Percentiles rank a stretch among this genome's conserved stretches.
phyloP scores from a whole-genome alignment of 2,888 invertebrate species.

The Alviniconcha strummeri region DNA sequence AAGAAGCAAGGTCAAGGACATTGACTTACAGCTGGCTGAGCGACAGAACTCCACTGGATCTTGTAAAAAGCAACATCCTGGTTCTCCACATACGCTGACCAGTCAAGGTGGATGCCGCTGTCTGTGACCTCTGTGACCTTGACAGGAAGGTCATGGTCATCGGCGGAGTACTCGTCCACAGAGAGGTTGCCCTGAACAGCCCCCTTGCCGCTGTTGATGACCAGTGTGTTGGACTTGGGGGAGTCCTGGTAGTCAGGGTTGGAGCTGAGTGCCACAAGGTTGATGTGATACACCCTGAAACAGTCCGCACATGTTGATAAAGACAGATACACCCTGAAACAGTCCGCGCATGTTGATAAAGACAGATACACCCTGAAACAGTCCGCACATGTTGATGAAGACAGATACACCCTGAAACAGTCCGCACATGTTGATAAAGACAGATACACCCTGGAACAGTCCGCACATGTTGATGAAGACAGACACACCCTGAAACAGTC shows the following conservation, averaged over 20 bases:
- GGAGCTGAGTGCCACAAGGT: constrained; percentile 67
- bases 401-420: too few relatives aligned
- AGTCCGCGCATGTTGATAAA: too few relatives aligned
- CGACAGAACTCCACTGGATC: constrained; percentile 72
- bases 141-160: constrained; percentile 64
- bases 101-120: constrained; percentile 70
- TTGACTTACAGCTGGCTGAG: constrained; percentile 70
- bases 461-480: too few relatives aligned
- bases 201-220: constrained; percentile 56
- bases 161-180: constrained; percentile 54
- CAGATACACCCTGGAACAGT: constrained; percentile 63
- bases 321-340: too few relatives aligned
- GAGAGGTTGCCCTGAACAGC: constrained; percentile 44
- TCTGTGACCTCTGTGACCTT: constrained; percentile 69
- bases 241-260: constrained; percentile 66
- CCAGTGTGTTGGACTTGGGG: constrained; percentile 66
- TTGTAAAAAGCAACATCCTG: constrained; percentile 67
- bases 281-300: constrained; percentile 68
- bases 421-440: too few relatives aligned
- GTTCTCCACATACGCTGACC: constrained; percentile 65
- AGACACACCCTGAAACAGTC: too few relatives aligned
- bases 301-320: background rate
- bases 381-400: too few relatives aligned
- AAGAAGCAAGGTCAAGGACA: background rate
- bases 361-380: constrained; percentile 61